phyloP scores from a whole-genome alignment of 2,888 invertebrate species.

The Drosophila quinaria region DNA sequence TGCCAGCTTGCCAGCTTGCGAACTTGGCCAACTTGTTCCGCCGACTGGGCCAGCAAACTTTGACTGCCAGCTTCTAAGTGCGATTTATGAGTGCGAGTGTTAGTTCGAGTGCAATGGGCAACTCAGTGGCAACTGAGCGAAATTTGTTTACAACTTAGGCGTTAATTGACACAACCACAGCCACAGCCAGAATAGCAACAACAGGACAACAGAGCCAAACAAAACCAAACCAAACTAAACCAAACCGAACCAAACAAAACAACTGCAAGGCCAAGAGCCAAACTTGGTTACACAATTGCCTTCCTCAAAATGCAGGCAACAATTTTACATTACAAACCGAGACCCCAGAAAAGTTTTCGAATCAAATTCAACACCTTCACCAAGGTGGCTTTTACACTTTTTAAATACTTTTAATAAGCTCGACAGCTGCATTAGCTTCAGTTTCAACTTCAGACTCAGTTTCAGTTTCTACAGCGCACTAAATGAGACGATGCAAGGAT shows the following conservation, averaged over 20 bases:
- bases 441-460: background rate
- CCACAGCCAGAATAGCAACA: slow-evolving; percentile 18
- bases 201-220: slow-evolving; percentile 23
- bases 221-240: slow-evolving; percentile 27
- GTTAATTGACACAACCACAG: slow-evolving; percentile 73
- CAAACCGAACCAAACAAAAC: slow-evolving; percentile 33
- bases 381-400: slow-evolving; percentile 46
- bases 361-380: slow-evolving; percentile 77
- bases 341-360: slow-evolving; percentile 63
- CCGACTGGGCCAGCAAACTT: slow-evolving; percentile 54
- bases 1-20: slow-evolving; percentile 37
- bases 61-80: slow-evolving; percentile 68
- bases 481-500: slow-evolving; percentile 10
- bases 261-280: slow-evolving; percentile 43
- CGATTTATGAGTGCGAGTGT: slow-evolving; percentile 72
- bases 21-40: slow-evolving; percentile 41
- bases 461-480: slow-evolving; percentile 14
- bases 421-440: slow-evolving; percentile 13
- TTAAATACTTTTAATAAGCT: slow-evolving; percentile 55
- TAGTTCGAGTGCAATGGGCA: slow-evolving; percentile 49
- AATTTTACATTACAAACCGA: slow-evolving; percentile 37
- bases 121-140: slow-evolving; percentile 63
- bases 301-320: slow-evolving; percentile 55
- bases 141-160: slow-evolving; percentile 81
- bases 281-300: slow-evolving; percentile 68